Conservation (phyloP, 2,797 vertebrate genomes). For the Alfaro cultratus region DNA sequence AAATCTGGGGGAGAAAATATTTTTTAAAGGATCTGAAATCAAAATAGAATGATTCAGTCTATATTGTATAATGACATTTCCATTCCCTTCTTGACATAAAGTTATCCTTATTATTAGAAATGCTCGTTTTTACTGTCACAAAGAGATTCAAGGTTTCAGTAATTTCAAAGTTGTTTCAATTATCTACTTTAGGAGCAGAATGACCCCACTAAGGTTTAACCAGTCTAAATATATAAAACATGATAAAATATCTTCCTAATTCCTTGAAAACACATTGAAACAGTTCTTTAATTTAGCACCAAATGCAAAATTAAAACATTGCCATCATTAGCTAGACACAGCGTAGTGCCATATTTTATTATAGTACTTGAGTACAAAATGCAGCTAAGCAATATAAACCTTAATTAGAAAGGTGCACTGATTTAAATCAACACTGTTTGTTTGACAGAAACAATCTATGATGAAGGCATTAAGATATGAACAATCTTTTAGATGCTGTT, state of each 20-base stretch:
- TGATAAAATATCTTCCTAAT: not conserved
- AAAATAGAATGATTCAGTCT: not conserved
- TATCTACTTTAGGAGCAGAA: not conserved
- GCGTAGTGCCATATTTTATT: not conserved
- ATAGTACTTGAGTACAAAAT: not conserved
- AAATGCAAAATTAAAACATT: not conserved
- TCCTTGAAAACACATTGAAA: not conserved
- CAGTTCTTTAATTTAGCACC: not conserved
- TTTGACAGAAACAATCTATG: constrained; percentile 12
- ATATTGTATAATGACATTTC: not conserved
- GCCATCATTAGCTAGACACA: not conserved
- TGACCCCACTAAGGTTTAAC: not conserved
- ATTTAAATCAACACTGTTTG: constrained; percentile 42
- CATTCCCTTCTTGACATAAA: not conserved
- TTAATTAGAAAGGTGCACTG: constrained; percentile 52
- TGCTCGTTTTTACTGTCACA: not conserved
- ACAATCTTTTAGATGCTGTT: constrained; percentile 19
- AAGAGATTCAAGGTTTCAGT: not conserved
- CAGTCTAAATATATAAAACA: not conserved
- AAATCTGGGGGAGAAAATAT: not conserved
- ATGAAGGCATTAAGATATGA: constrained; percentile 19
- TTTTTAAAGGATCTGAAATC: not conserved
- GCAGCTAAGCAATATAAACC: constrained; percentile 26
- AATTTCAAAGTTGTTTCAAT: not conserved
- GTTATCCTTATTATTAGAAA: not conserved